Percentiles rank a stretch among this genome's conserved stretches.
These are phyloP conservation scores for Fragum sueziense DNA, from an alignment of 2,888 invertebrate genomes.

Conservation along the genomic window DNA sequence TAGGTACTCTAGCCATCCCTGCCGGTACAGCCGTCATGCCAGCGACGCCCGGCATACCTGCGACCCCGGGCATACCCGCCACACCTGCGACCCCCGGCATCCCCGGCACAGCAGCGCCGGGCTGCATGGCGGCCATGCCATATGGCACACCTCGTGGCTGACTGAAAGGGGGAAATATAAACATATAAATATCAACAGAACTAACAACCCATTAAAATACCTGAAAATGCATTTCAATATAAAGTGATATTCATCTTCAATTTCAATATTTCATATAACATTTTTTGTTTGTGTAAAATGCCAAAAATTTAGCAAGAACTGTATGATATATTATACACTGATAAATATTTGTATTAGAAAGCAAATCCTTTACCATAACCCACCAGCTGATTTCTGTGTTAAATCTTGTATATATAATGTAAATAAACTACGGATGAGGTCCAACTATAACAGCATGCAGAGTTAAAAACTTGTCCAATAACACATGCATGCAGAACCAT, in stretches of 20 bases:
- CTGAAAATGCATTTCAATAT: conserved; percentile 1
- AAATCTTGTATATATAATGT: not conserved
- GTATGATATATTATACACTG: not conserved
- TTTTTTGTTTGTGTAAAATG: not conserved
- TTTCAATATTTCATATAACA: too few species aligned
- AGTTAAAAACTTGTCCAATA: conserved; percentile 29
- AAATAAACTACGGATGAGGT: conserved; percentile 3
- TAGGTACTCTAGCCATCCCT: conserved; percentile 47
- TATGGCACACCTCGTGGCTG: conserved; percentile 29
- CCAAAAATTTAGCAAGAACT: conserved; percentile 8
- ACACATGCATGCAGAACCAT: conserved; percentile 40
- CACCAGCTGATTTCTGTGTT: conserved; percentile 8
- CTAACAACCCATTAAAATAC: not conserved
- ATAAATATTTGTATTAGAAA: not conserved
- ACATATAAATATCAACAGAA: not conserved
- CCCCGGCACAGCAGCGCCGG: conserved; percentile 1
- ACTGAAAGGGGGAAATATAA: conserved; percentile 19
- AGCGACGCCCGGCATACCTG: conserved; percentile 36
- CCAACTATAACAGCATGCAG: conserved; percentile 29
- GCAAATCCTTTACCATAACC: too few species aligned
- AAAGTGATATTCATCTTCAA: not conserved
- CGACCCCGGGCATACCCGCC: conserved; percentile 43
- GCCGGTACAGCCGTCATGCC: conserved; percentile 57
- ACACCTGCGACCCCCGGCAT: conserved; percentile 42
- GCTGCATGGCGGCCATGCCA: conserved; percentile 44